Conservation (phyloP, 2,888 invertebrate genomes). For the Strigamia transsilvanica region DNA sequence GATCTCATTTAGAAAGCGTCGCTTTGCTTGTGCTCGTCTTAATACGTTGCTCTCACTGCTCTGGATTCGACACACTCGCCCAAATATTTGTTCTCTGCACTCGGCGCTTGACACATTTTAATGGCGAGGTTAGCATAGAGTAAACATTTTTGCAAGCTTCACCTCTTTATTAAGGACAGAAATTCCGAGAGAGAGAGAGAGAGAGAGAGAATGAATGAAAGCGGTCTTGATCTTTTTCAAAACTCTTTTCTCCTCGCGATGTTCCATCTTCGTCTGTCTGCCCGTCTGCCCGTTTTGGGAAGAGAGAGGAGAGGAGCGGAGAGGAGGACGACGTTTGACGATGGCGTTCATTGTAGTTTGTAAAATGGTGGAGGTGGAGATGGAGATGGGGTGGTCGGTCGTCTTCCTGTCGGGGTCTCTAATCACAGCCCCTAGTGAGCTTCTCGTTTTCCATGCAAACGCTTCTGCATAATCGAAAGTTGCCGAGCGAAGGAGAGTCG, state of each 20-base stretch:
- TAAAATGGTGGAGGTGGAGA: not conserved
- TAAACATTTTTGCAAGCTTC: not conserved
- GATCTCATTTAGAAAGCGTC: not conserved
- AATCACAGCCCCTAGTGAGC: not conserved
- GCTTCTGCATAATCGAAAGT: constrained; percentile 15
- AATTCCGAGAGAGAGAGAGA: no score
- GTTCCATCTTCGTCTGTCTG: constrained; percentile 8
- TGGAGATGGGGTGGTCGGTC: not conserved
- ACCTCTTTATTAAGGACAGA: not conserved
- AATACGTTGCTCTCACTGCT: not conserved
- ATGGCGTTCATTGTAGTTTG: constrained; percentile 13
- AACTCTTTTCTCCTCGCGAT: not conserved
- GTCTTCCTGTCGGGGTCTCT: not conserved
- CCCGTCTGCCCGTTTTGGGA: not conserved
- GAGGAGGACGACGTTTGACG: not conserved
- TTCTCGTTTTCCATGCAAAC: constrained; percentile 11
- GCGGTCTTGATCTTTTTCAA: not conserved
- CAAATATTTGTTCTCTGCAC: no score
- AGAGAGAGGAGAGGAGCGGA: not conserved
- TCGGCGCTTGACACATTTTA: not conserved
- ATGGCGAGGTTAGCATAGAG: not conserved
- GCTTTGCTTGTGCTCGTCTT: not conserved
- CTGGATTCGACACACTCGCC: no score
- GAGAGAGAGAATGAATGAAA: no score
- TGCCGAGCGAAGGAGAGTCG: constrained; percentile 20